A percentile compares a stretch with the other conserved stretches of the same genome.
Evolutionary conservation across 2,888 invertebrate genomes (phyloP).

Genomic region (Epirrhoe alternata): DNA sequence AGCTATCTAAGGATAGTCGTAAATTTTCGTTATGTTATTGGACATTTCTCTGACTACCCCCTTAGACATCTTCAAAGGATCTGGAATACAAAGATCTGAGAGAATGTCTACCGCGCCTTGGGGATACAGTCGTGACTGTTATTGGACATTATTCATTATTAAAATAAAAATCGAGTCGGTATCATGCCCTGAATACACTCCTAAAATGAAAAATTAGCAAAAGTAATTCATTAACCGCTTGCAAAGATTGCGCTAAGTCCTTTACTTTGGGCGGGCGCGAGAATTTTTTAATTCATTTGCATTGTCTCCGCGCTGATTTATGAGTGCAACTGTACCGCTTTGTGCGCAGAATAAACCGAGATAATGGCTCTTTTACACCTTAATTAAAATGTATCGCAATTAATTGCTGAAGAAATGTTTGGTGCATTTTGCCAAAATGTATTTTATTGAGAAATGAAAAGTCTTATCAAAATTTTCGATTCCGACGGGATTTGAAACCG

Average conservation of each 20-base stretch:
- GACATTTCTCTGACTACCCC: too few species aligned
- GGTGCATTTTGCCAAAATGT: background rate
- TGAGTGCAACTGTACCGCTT: conserved; percentile 52
- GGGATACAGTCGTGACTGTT: too few species aligned
- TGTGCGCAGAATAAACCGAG: conserved; percentile 66
- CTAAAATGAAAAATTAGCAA: conserved; percentile 74
- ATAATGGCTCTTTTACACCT: conserved; percentile 80
- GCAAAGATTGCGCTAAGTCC: conserved; percentile 79
- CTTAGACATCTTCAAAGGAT: too few species aligned
- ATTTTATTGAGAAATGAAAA: too few species aligned
- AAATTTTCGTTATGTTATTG: too few species aligned
- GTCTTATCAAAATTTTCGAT: too few species aligned
- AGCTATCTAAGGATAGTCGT: too few species aligned
- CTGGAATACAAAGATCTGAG: too few species aligned
- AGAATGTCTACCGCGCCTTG: too few species aligned
- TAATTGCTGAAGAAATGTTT: conserved; percentile 58
- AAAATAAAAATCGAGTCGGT: too few species aligned
- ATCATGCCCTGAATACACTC: conserved; percentile 51
- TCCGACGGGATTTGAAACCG: too few species aligned
- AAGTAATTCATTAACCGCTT: conserved; percentile 82
- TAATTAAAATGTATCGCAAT: conserved; percentile 72
- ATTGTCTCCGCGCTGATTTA: conserved; percentile 80
- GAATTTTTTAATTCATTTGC: conserved; percentile 84
- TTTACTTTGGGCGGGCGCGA: conserved; percentile 75
- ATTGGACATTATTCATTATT: too few species aligned